A percentile compares a stretch with the other conserved stretches of the same genome.
Evolutionary conservation across 2,888 invertebrate genomes (phyloP).

Genomic region (Rhabditoides inermis): DNA sequence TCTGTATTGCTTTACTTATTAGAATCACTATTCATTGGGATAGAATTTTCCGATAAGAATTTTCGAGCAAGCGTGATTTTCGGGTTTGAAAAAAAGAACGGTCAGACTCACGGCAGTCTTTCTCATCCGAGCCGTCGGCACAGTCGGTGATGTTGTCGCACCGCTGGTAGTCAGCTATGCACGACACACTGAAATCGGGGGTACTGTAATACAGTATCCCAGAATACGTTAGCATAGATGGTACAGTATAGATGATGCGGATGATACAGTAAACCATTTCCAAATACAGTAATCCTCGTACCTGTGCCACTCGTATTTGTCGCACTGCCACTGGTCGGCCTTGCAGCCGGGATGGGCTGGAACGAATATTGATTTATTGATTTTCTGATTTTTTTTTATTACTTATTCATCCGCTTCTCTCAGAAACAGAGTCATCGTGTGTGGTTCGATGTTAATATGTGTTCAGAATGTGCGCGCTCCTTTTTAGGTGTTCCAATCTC

Average conservation of each 20-base stretch:
- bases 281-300: too few relatives aligned
- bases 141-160: constrained; percentile 93
- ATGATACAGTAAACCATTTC: too few relatives aligned
- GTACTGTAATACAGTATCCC: background rate
- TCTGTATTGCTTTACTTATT: too few relatives aligned
- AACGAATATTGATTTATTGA: constrained; percentile 36
- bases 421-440: too few relatives aligned
- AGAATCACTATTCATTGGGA: too few relatives aligned
- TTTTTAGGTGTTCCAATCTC: background rate
- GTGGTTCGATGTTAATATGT: too few relatives aligned
- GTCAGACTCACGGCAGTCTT: constrained; percentile 74
- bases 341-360: constrained; percentile 90
- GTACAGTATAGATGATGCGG: too few relatives aligned
- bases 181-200: constrained; percentile 63
- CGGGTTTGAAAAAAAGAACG: background rate
- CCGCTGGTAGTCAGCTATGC: constrained; percentile 81
- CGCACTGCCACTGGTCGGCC: constrained; percentile 74
- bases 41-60: too few relatives aligned
- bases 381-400: constrained; percentile 6
- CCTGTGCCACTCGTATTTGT: constrained; percentile 88
- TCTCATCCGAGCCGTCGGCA: constrained; percentile 87
- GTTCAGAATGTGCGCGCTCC: background rate
- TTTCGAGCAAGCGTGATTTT: too few relatives aligned
- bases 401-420: constrained; percentile 18
- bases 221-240: background rate